phyloP scores from a whole-genome alignment of 2,113 vertebrate species.

The Gobio gobio region DNA sequence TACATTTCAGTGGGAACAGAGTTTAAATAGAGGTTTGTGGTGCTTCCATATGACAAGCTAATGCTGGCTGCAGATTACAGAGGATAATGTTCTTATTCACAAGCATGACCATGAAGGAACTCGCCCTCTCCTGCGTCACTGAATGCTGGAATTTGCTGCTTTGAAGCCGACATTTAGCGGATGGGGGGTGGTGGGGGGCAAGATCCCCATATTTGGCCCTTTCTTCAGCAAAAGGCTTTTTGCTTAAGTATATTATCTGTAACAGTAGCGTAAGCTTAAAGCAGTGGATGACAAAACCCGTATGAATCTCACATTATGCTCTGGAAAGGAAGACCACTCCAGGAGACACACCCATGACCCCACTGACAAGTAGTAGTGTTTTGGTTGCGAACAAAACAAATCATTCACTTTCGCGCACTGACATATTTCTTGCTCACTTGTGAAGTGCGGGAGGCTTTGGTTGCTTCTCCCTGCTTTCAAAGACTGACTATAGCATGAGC shows the following conservation, averaged over 20 bases:
- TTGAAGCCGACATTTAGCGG: conserved; percentile 21
- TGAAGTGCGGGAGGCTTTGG: not conserved
- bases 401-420: not conserved
- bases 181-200: conserved; percentile 8
- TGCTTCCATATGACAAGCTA: conserved; percentile 38
- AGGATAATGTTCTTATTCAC: conserved; percentile 52
- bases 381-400: conserved; percentile 16
- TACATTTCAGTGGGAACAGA: conserved; percentile 35
- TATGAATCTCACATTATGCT: conserved; percentile 29
- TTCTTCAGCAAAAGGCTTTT: conserved; percentile 34
- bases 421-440: not conserved
- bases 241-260: conserved; percentile 49
- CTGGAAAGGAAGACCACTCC: conserved; percentile 4
- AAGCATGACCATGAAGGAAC: conserved; percentile 47
- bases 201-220: conserved; percentile 36
- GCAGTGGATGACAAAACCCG: conserved; percentile 24
- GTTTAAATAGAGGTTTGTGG: conserved; percentile 39
- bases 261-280: conserved; percentile 31
- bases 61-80: conserved; percentile 49
- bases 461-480: not conserved
- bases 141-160: conserved; percentile 45
- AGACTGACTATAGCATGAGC: not conserved
- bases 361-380: conserved; percentile 15
- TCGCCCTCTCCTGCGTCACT: conserved; percentile 31
- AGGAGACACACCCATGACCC: not conserved